phyloP scores from a whole-genome alignment of 2,113 vertebrate genomes.

The Gobius niger region DNA sequence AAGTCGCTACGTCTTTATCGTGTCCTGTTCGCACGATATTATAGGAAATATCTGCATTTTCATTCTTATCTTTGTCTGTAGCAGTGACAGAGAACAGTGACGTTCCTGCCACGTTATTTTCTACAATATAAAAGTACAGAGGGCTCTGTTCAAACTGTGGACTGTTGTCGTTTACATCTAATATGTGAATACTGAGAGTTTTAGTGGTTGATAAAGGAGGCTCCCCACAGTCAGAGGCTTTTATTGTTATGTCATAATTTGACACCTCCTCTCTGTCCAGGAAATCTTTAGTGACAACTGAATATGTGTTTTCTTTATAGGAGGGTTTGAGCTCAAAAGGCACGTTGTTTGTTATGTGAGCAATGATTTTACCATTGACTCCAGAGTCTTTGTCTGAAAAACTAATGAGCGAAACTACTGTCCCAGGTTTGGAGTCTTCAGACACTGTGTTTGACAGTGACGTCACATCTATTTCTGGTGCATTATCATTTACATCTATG shows the following conservation, averaged over 20 bases:
- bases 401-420: constrained; percentile 59
- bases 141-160: constrained; percentile 39
- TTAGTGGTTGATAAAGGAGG: constrained; percentile 55
- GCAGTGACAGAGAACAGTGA: constrained; percentile 55
- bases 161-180: constrained; percentile 64
- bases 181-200: constrained; percentile 55
- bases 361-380: constrained; percentile 54
- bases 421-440: constrained; percentile 55
- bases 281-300: constrained; percentile 55
- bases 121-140: constrained; percentile 52
- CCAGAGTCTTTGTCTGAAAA: constrained; percentile 61
- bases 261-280: constrained; percentile 67
- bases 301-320: constrained; percentile 60
- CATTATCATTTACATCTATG: constrained; percentile 80
- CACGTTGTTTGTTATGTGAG: constrained; percentile 26
- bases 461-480: constrained; percentile 62
- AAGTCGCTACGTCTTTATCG: not conserved
- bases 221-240: constrained; percentile 58
- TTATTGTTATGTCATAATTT: constrained; percentile 55
- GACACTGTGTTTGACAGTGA: constrained; percentile 54
- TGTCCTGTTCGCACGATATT: constrained; percentile 19
- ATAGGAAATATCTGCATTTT: constrained; percentile 58
- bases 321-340: constrained; percentile 64
- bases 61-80: constrained; percentile 52
- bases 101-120: constrained; percentile 58